Evolutionary conservation across 2,113 vertebrate species (phyloP).

Genomic region (Pantherophis guttatus): DNA sequence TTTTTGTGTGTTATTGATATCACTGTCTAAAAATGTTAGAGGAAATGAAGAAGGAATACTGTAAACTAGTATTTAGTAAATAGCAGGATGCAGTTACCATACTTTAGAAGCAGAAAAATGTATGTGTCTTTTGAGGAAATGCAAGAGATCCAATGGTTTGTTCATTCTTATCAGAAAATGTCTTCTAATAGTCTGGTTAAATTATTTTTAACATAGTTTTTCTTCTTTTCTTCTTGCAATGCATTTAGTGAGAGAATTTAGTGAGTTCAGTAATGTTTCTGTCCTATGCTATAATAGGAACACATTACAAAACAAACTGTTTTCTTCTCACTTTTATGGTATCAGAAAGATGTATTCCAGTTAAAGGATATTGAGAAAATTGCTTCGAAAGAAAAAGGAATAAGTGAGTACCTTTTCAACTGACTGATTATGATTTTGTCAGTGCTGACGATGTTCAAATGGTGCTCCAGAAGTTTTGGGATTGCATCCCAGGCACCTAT

Average conservation of each 20-base stretch:
- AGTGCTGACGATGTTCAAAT: neutral
- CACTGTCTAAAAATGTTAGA: neutral
- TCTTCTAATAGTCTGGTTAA: neutral
- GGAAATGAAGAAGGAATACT: neutral
- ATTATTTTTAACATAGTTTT: neutral
- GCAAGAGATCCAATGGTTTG: neutral
- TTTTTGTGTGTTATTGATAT: neutral
- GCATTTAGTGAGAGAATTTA: neutral
- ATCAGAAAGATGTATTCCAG: conserved; percentile 97
- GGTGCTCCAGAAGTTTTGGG: neutral
- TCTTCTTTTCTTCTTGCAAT: neutral
- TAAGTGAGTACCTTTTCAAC: conserved; percentile 83
- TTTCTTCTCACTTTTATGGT: conserved; percentile 30
- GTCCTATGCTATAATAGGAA: neutral
- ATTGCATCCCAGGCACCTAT: neutral
- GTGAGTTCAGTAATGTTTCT: neutral
- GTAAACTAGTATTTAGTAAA: neutral
- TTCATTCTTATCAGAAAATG: neutral
- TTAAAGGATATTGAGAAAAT: conserved; percentile 98
- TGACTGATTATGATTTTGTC: neutral
- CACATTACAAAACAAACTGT: neutral
- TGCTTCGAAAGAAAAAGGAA: conserved; percentile 94
- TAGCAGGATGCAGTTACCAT: neutral
- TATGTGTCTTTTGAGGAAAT: neutral
- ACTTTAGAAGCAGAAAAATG: neutral